These are phyloP conservation scores for Agonopterix heracliana DNA, from an alignment of 2,888 invertebrate species.

Conservation along the genomic window DNA sequence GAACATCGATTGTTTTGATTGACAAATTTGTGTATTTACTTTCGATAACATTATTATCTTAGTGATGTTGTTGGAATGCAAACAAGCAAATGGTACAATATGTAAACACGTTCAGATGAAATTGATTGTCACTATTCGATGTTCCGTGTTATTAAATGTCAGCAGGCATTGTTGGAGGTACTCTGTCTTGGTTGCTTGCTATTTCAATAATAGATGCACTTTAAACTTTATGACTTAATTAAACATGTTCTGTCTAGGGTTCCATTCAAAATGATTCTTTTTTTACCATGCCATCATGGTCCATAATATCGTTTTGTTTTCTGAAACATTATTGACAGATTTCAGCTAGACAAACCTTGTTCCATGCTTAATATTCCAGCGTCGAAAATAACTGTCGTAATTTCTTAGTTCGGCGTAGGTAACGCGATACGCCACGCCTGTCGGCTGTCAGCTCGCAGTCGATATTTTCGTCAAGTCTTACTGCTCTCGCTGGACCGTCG, in stretches of 20 bases:
- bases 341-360: conserved; percentile 10
- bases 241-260: conserved; percentile 12
- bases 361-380: conserved; percentile 31
- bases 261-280: background rate
- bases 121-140: conserved; percentile 33
- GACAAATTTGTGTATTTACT: conserved; percentile 50
- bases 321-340: background rate
- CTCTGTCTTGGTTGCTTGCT: conserved; percentile 5
- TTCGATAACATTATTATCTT: conserved; percentile 51
- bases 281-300: background rate
- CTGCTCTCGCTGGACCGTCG: conserved; percentile 29
- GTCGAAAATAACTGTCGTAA: conserved; percentile 45
- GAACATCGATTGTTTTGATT: conserved; percentile 40
- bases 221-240: conserved; percentile 22
- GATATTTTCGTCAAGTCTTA: conserved; percentile 63
- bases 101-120: conserved; percentile 43
- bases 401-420: conserved; percentile 44
- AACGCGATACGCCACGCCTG: conserved; percentile 55
- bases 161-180: conserved; percentile 23
- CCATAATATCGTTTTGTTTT: no score
- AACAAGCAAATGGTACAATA: conserved; percentile 42
- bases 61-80: conserved; percentile 43
- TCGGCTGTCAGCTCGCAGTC: conserved; percentile 51
- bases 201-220: conserved; percentile 25
- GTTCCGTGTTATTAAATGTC: conserved; percentile 36